phyloP scores from a whole-genome alignment of 2,888 invertebrate genomes.

The Lumbricus terrestris region DNA sequence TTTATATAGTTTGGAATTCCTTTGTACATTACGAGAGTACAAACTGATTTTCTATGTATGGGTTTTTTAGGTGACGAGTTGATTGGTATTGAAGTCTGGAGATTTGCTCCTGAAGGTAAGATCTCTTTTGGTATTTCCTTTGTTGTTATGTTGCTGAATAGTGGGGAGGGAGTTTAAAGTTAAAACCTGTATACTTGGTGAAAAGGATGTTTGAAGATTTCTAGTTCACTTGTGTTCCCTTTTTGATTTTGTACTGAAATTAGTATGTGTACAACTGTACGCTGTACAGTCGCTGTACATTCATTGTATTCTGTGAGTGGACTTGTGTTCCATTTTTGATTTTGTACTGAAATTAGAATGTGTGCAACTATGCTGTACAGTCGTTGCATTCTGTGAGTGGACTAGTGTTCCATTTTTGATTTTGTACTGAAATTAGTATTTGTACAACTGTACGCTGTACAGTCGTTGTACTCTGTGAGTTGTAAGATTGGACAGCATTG shows the following conservation, averaged over 20 bases:
- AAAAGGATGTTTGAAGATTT: not conserved
- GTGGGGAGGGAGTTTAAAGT: not conserved
- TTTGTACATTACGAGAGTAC: not conserved
- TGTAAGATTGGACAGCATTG: too few species aligned
- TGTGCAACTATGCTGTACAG: too few species aligned
- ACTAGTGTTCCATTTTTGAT: too few species aligned
- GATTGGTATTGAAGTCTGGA: not conserved
- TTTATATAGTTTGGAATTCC: not conserved
- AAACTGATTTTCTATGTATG: not conserved
- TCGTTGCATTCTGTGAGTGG: too few species aligned
- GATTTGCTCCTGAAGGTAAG: not conserved
- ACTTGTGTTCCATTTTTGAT: not conserved
- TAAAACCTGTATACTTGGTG: not conserved
- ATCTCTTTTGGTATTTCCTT: not conserved
- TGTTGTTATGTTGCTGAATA: not conserved
- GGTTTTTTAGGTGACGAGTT: not conserved
- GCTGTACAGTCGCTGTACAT: not conserved
- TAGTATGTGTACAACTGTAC: too few species aligned
- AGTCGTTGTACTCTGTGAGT: too few species aligned
- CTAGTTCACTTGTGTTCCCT: not conserved
- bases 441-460: too few species aligned
- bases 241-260: not conserved
- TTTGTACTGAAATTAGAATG: not conserved
- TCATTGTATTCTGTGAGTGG: too few species aligned
- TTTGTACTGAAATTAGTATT: not conserved